Evolutionary conservation across 1,140 invertebrate genomes (phyloP).

Genomic region (Nephila pilipes): DNA sequence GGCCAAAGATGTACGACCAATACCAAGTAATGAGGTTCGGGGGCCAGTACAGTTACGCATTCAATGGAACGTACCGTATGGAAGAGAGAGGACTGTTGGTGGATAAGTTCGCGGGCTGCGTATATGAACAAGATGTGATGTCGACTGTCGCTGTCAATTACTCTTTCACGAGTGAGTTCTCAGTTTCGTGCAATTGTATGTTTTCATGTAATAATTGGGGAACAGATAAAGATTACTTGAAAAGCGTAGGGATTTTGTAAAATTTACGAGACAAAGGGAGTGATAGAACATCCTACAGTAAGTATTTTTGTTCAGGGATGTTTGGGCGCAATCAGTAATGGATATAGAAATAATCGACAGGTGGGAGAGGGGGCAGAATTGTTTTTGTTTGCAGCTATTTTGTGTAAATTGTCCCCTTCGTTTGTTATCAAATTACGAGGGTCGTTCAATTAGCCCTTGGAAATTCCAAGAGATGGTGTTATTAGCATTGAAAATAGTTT

Average conservation of each 20-base stretch:
- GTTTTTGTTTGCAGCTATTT: too few species aligned
- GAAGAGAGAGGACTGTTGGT: slow-evolving; percentile 1
- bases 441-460: too few species aligned
- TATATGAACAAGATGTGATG: slow-evolving; percentile 3
- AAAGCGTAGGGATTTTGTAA: neutral
- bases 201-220: neutral
- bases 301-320: too few species aligned
- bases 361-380: too few species aligned
- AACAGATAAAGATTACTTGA: neutral
- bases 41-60: slow-evolving; percentile 16
- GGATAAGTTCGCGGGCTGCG: slow-evolving; percentile 45
- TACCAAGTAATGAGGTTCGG: slow-evolving; percentile 23
- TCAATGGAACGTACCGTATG: slow-evolving; percentile 4
- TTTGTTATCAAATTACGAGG: too few species aligned
- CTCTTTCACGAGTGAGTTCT: slow-evolving; percentile 49
- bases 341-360: too few species aligned
- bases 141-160: neutral
- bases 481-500: too few species aligned
- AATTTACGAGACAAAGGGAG: too few species aligned
- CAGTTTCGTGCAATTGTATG: neutral
- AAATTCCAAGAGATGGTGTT: too few species aligned
- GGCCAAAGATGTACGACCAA: slow-evolving; percentile 39
- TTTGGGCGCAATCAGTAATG: too few species aligned
- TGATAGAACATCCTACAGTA: too few species aligned
- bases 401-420: too few species aligned